A percentile compares a stretch with the other conserved stretches of the same genome.
Conservation (phyloP, 2,797 vertebrate genomes). For the Melanotaenia boesemani region DNA sequence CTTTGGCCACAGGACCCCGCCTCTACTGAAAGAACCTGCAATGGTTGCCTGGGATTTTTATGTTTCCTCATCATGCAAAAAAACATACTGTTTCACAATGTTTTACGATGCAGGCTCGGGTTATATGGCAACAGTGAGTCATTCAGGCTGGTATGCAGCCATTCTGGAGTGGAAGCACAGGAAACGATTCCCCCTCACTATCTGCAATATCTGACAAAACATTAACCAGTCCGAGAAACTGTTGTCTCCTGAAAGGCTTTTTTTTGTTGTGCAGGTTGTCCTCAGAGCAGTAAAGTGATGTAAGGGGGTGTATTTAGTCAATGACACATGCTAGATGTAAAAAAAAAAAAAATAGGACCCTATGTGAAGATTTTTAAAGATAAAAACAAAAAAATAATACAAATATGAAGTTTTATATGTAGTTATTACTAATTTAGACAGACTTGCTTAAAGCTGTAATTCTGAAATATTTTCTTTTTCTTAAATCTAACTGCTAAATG, state of each 20-base stretch:
- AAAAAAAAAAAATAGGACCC: too few species aligned
- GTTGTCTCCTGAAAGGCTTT: conserved; percentile 16
- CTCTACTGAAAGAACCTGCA: conserved; percentile 15
- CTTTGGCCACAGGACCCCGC: neutral
- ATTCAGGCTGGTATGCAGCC: conserved; percentile 43
- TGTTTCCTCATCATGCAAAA: conserved; percentile 2
- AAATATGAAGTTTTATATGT: neutral
- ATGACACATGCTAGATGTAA: neutral
- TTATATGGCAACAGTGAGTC: conserved; percentile 69
- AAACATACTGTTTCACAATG: conserved; percentile 27
- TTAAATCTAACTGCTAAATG: neutral
- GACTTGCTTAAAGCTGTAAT: neutral
- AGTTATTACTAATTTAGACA: neutral
- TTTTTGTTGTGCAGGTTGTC: conserved; percentile 20
- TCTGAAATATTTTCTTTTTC: neutral
- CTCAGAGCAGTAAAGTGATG: neutral
- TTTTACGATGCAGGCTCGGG: conserved; percentile 52
- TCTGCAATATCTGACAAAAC: conserved; percentile 62
- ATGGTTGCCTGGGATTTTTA: neutral
- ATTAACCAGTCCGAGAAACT: conserved; percentile 54
- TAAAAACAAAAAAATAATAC: neutral
- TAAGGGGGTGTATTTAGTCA: neutral
- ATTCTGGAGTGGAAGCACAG: conserved; percentile 53
- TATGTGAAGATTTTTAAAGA: neutral
- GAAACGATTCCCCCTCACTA: conserved; percentile 54